Percentiles rank a stretch among this genome's conserved stretches.
Evolutionary conservation across 2,797 vertebrate genomes (phyloP).

Genomic region (Siniperca scherzeri): DNA sequence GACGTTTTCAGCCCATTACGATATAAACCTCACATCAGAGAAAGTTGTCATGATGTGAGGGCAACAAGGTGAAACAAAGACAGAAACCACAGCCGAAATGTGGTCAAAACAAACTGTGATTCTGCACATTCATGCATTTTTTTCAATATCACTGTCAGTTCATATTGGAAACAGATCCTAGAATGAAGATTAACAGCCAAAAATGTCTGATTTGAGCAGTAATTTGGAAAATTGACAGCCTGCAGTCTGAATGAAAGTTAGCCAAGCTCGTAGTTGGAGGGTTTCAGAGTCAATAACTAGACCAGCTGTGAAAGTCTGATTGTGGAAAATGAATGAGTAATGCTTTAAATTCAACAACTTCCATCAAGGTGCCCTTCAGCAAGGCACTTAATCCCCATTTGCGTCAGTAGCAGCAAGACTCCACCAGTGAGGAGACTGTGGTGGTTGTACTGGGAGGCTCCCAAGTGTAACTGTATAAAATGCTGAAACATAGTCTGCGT

Average conservation of each 20-base stretch:
- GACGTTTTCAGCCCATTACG: not conserved
- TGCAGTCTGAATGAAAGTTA: constrained; percentile 3
- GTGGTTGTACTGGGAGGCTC: constrained; percentile 41
- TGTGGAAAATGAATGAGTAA: constrained; percentile 24
- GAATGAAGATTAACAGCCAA: constrained; percentile 13
- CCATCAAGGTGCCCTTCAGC: constrained; percentile 52
- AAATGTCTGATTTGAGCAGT: not conserved
- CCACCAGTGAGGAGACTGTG: constrained; percentile 13
- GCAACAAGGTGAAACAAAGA: not conserved
- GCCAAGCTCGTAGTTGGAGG: constrained; percentile 7
- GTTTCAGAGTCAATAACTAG: constrained; percentile 25
- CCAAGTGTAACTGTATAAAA: constrained; percentile 11
- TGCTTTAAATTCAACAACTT: constrained; percentile 37
- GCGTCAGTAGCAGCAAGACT: not conserved
- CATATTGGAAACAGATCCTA: not conserved
- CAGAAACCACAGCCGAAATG: not conserved
- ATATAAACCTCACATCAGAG: not conserved
- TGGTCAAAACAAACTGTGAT: not conserved
- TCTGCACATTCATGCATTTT: constrained; percentile 1
- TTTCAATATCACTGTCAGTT: not conserved
- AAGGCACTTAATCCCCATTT: constrained; percentile 39
- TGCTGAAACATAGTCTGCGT: constrained; percentile 39
- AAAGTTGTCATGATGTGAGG: not conserved
- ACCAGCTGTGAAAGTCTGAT: constrained; percentile 9
- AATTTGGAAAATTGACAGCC: constrained; percentile 14